phyloP scores from a whole-genome alignment of 2,888 invertebrate species.

The Bellardia pandia region DNA sequence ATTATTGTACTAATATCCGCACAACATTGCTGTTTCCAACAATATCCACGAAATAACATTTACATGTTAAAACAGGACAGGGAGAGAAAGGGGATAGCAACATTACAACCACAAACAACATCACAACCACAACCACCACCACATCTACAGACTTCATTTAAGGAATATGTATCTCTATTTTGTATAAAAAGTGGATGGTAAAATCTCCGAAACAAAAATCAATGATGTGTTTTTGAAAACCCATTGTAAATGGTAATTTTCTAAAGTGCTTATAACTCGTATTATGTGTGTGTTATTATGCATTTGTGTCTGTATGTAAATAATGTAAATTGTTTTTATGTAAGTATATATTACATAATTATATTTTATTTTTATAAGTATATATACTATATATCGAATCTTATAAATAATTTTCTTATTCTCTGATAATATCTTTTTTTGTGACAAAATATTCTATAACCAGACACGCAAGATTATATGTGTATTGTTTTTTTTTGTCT shows the following conservation, averaged over 20 bases:
- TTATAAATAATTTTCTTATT: not conserved
- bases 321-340: conserved; percentile 65
- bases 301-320: conserved; percentile 47
- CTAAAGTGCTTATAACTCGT: conserved; percentile 56
- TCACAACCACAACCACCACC: not conserved
- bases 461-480: conserved; percentile 53
- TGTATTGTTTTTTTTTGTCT: not conserved
- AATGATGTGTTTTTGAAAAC: conserved; percentile 47
- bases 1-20: conserved; percentile 18
- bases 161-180: not conserved
- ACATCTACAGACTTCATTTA: not conserved
- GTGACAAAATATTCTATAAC: not conserved
- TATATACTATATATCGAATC: conserved; percentile 17
- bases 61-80: not conserved
- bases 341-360: conserved; percentile 53
- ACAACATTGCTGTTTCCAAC: conserved; percentile 25
- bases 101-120: not conserved
- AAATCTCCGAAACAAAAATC: conserved; percentile 32
- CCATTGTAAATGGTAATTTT: conserved; percentile 60
- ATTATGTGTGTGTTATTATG: not conserved
- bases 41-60: conserved; percentile 9
- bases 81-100: not conserved
- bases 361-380: conserved; percentile 41
- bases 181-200: not conserved
- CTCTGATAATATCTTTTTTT: conserved; percentile 11